Evolutionary conservation across 2,797 vertebrate genomes (phyloP), one percentile per base, ranked within the genome.

Genomic region (Holocentrus rufus): DNA sequence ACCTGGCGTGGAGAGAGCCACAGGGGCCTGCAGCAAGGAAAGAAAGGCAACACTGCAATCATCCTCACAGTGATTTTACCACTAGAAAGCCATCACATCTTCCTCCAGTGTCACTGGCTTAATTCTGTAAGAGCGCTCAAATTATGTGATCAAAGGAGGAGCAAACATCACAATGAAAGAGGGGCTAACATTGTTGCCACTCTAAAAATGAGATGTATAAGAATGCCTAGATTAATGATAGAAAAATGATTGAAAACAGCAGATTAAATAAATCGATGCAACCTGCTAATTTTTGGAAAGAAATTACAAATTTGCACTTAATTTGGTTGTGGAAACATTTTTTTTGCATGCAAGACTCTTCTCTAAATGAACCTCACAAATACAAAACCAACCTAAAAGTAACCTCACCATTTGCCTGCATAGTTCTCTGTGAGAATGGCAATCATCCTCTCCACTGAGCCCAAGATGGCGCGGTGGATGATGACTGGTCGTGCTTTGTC

Each of bases 391-490:
- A 52, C 2, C 17, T 17, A 49, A 88, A 49, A 34, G 42, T 20
- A 18, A 18, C 8, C 93, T 79, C 87, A 98, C 98, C 98, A 99
- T 92, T 96, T 98, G 7, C 97, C 98, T 15, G 94, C 95, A 13
- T 95, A 98, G 91, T 97, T 97, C 91, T 99, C 98, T 0, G 95
- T 95, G 58, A 99, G 95, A 85, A 99, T 97, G 79, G 97, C 97
- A 52, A 97, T 95, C 97, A 99, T 98, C 78, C 97, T 95, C 91
- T 99, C 98, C 83, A 99, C 93, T 0, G 97, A 98, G 56, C 97
- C 98, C 91, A 99, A 42, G 82, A 98, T 90, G 72, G 97, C 97
- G n/a, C 96, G 94, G 61, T 99, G 98, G 90, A 99, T 98, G 88
- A 99, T 98, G 82, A 99, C 96, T 0, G 97, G 97, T 17, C 95